Conservation (phyloP, 2,113 vertebrate species). For the Aythya baeri region DNA sequence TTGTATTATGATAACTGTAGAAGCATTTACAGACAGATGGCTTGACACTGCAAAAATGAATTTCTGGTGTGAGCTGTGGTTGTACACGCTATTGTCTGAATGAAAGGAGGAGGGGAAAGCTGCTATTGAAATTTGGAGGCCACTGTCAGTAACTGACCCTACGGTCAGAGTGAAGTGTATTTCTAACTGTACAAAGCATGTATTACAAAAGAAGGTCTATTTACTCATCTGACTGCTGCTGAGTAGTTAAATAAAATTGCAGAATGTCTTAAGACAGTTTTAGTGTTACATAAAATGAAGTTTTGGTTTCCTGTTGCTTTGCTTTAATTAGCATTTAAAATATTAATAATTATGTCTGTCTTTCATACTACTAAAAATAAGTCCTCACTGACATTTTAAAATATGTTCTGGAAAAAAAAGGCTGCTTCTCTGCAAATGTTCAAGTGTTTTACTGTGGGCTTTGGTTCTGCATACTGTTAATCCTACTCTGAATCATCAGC, state of each 20-base stretch:
- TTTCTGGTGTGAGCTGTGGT: neutral
- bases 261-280: neutral
- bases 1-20: neutral
- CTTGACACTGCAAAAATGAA: neutral
- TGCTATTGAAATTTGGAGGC: neutral
- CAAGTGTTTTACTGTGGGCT: neutral
- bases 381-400: neutral
- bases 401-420: neutral
- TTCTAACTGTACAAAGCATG: neutral
- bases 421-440: accelerated
- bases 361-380: neutral
- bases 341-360: neutral
- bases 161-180: neutral
- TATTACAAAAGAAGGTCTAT: neutral
- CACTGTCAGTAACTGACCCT: neutral
- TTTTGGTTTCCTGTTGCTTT: neutral
- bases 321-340: neutral
- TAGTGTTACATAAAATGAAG: neutral
- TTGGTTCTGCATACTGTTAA: neutral
- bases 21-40: neutral
- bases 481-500: neutral
- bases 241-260: neutral
- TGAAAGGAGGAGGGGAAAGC: neutral
- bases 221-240: neutral
- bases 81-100: neutral